Conservation (phyloP, 2,888 invertebrate genomes). For the Micoletzkya japonica region DNA sequence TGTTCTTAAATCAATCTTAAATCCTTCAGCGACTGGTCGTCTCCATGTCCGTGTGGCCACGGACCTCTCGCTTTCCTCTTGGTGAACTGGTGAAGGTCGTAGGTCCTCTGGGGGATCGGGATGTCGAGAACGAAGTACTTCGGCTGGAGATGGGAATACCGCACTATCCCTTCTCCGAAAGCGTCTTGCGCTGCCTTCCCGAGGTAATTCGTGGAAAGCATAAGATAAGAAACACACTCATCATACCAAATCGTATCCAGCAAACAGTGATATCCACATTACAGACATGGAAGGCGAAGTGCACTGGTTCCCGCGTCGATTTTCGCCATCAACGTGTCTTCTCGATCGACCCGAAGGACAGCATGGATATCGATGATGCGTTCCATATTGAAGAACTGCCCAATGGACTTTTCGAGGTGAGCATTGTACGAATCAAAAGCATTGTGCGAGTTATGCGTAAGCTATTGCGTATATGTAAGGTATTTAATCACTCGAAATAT, state of each 20-base stretch:
- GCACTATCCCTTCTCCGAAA: conserved; percentile 89
- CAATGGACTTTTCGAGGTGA: conserved; percentile 76
- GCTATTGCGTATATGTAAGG: not conserved
- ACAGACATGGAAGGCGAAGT: not conserved
- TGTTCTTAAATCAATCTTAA: not conserved
- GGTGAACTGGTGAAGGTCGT: conserved; percentile 90
- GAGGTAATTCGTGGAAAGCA: conserved; percentile 73
- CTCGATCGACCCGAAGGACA: conserved; percentile 71
- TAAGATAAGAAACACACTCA: not conserved
- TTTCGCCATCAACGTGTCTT: conserved; percentile 22
- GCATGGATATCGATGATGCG: conserved; percentile 98
- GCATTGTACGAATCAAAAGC: not conserved
- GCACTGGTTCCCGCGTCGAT: not conserved
- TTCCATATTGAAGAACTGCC: conserved; percentile 80
- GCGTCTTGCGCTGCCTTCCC: conserved; percentile 88
- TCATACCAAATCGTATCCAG: conserved; percentile 53
- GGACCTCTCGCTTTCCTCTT: conserved; percentile 65
- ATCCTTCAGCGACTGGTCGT: conserved; percentile 80
- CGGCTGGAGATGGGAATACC: conserved; percentile 95
- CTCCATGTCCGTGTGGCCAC: conserved; percentile 93
- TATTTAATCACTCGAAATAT: not conserved
- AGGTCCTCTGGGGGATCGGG: conserved; percentile 88
- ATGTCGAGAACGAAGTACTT: conserved; percentile 94
- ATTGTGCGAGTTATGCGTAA: not conserved
- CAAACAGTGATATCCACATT: not conserved